These are phyloP conservation scores for Harmothoe impar DNA, from an alignment of 2,888 invertebrate genomes.

Conservation along the genomic window DNA sequence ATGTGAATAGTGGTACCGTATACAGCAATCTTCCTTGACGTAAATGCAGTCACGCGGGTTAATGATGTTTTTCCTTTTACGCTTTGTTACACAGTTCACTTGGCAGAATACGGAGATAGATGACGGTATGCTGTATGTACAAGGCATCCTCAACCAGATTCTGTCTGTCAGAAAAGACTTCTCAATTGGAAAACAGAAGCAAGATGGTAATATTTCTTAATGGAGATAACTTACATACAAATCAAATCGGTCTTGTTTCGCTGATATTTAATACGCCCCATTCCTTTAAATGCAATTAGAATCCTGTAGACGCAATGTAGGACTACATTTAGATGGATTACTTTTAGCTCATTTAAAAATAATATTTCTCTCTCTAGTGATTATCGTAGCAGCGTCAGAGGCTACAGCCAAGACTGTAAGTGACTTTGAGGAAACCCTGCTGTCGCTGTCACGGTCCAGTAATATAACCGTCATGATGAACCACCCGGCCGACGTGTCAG, in stretches of 20 bases:
- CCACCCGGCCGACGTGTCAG: neutral
- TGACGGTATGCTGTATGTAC: slow-evolving; percentile 57
- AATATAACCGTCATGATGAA: neutral
- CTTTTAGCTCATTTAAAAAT: too few species aligned
- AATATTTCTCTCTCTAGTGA: neutral
- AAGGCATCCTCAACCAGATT: slow-evolving; percentile 31
- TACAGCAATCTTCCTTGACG: too few species aligned
- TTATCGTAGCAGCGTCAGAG: neutral
- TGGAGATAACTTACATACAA: too few species aligned
- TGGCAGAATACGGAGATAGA: slow-evolving; percentile 59
- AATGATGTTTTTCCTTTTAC: too few species aligned
- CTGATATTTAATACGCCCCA: too few species aligned
- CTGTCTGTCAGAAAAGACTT: slow-evolving; percentile 65
- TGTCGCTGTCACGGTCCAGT: slow-evolving; percentile 54
- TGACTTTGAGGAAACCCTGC: slow-evolving; percentile 25
- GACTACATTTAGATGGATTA: too few species aligned
- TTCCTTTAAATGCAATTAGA: too few species aligned
- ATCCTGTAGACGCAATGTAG: too few species aligned
- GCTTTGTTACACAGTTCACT: slow-evolving; percentile 54
- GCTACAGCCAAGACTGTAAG: neutral
- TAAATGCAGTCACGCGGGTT: too few species aligned
- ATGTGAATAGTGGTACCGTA: too few species aligned
- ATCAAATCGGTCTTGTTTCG: too few species aligned
- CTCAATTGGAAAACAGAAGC: slow-evolving; percentile 58
- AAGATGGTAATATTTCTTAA: neutral